Base-by-base conservation (phyloP, 2,888 invertebrate species). In the Luperina nickerlii region DNA sequence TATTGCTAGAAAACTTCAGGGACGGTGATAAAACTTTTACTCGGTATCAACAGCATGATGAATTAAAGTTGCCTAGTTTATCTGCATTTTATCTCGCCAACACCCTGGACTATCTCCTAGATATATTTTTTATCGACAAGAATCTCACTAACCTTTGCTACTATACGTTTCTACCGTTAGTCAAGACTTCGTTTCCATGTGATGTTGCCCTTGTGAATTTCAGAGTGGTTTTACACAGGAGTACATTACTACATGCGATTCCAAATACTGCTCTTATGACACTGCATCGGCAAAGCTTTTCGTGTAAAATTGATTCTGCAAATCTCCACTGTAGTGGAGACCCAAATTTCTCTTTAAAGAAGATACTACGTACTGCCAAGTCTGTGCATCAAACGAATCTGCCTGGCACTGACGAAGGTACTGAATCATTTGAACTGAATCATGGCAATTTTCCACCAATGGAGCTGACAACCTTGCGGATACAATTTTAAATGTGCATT, bases 121-220 rank as follows among this genome's bases (percentile, higher is more conserved):
- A 96, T 80, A 83, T 96, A 62, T 96, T 93, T 85, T 79, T 95
- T 7, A 92, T 95, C 32, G 91, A 94, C 75, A 93, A 91, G 76
- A 93, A 92, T 79, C 88, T 90, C 38, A 90, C 92, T 7, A 85
- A 92, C 51, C 84, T 91, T 20, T 93, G 94, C 76, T 90, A 94
- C 80, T 96, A 93, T 80, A 89, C 92, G 8, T 95, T 94, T 88
- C 84, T 96, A 51, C 96, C 96, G 2, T 89, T 96, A 79, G 89
- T 96, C 32, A 95, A 94, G 88, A 91, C 91, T 11, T 87, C 94
- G 3, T 95, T 96, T 88, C 96, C 96, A 3, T 96, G 96, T 87
- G 96, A 96, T 85, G 91, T 96, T 7, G 85, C 91, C 0, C 85
- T 96, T n/a, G 74, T 96, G 2, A 96, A 94, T 84, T 96, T 92